Percentiles rank a stretch among this genome's conserved stretches.
These are phyloP conservation scores for Philopotamus ludificatus DNA, from an alignment of 1,140 invertebrate genomes.

Conservation along the genomic window DNA sequence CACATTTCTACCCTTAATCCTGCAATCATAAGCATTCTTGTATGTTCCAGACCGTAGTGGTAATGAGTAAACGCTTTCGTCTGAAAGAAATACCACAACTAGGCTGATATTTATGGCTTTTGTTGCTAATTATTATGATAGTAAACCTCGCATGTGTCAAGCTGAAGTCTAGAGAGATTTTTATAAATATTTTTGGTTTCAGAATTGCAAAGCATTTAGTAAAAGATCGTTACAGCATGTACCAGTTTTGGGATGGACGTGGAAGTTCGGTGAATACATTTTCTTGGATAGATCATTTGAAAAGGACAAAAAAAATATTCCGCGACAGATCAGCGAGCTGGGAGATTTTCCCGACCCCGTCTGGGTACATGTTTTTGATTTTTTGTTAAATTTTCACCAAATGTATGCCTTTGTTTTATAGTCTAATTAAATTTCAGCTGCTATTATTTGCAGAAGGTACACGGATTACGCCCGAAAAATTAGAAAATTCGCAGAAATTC, in stretches of 20 bases:
- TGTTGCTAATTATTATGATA: too few relatives aligned
- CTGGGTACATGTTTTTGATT: too few relatives aligned
- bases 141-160: too few relatives aligned
- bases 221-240: conserved; percentile 75
- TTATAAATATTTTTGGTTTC: too few relatives aligned
- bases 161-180: too few relatives aligned
- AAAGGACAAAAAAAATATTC: conserved; percentile 82
- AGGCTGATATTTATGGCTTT: too few relatives aligned
- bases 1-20: too few relatives aligned
- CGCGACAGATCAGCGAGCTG: conserved; percentile 74
- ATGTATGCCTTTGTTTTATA: not conserved
- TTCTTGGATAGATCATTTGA: conserved; percentile 90
- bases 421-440: conserved; percentile 60
- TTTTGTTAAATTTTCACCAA: too few relatives aligned
- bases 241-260: conserved; percentile 90
- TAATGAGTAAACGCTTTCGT: too few relatives aligned
- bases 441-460: conserved; percentile 92
- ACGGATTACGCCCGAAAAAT: conserved; percentile 84
- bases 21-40: too few relatives aligned
- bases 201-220: conserved; percentile 94
- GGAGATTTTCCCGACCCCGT: conserved; percentile 84
- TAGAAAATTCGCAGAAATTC: conserved; percentile 83
- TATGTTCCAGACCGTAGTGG: too few relatives aligned
- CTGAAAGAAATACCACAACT: too few relatives aligned
- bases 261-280: conserved; percentile 90